Percentiles rank a stretch among this genome's conserved stretches.
Conservation (phyloP, 2,888 invertebrate species). For the Acrobasis suavella region DNA sequence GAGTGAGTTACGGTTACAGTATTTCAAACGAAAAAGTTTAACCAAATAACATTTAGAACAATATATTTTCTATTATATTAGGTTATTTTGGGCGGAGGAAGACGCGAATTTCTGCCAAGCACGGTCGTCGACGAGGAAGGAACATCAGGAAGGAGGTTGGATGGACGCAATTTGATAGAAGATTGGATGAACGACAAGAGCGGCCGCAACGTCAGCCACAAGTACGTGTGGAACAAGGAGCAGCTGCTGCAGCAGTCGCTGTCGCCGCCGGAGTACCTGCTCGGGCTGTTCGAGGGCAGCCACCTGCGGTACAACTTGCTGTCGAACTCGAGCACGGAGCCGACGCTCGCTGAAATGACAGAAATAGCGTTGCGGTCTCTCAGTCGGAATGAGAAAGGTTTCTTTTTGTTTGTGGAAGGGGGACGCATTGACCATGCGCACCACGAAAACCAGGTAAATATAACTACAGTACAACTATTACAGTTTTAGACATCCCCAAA, state of each 20-base stretch:
- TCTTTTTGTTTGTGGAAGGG: conserved; percentile 89
- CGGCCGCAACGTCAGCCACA: conserved; percentile 52
- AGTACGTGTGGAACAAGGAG: conserved; percentile 83
- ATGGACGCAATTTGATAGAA: conserved; percentile 85
- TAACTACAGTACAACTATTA: not conserved
- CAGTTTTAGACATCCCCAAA: no score
- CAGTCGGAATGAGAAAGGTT: conserved; percentile 85
- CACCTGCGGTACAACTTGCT: conserved; percentile 87
- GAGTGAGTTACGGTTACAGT: no score
- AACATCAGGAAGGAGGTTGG: conserved; percentile 68
- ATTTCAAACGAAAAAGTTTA: no score
- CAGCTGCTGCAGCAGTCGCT: conserved; percentile 65
- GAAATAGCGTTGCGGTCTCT: conserved; percentile 87
- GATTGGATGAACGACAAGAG: conserved; percentile 83
- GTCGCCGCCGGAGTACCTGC: conserved; percentile 79
- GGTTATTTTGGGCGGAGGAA: conserved; percentile 89
- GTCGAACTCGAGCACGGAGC: conserved; percentile 57
- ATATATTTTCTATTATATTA: conserved; percentile 37
- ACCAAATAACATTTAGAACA: no score
- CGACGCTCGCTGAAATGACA: conserved; percentile 72
- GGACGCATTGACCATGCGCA: conserved; percentile 87
- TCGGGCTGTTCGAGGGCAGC: conserved; percentile 84
- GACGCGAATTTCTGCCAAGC: conserved; percentile 84
- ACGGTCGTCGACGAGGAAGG: conserved; percentile 78
- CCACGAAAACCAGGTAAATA: conserved; percentile 72